Base-by-base conservation (phyloP, 2,113 vertebrate genomes). In the Zapornia atra region DNA sequence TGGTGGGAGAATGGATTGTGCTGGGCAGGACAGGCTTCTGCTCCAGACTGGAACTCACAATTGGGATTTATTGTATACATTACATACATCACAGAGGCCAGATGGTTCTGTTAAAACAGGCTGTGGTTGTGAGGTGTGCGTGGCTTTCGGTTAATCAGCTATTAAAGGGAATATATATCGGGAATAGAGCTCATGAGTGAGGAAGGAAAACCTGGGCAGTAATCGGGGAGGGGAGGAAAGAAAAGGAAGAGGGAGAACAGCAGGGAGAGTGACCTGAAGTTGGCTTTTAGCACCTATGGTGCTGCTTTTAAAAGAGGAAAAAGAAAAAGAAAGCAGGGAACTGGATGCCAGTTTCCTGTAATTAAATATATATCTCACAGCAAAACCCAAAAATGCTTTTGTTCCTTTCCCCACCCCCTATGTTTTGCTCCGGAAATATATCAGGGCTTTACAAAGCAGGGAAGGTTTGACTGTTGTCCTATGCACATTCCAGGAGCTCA, bases 131-230 rank as follows among this genome's bases (percentile, higher is more conserved):
- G 96, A 95, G 95, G 93, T 63, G 71, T 80, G 78, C 34, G 85
- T 95, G 53, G 72, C 28, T 15, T 22, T 25, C 40, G 68, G 95
- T 93, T 97, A 82, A 96, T 97, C 80, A 15, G 56, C 96, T 91
- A 34, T 90, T 92, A 92, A 96, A 90, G 95, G 81, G 90, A 92
- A 77, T 75, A 91, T 78, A 36, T 33, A 38, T 85, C 93, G 64
- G 90, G 86, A 7, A 64, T 81, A 44, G 75, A 78, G 53, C n/a
- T 87, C 82, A 4, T 64, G 79, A 44, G 86, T 82, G 60, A 28
- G 65, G 83, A 24, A 31, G 36, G n/a, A 72, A 75, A 92, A 44
- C 46, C 48, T 48, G 36, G 69, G 16, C 18, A 31, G 40, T 33
- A 65, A 24, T 6, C 38, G 61, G 46, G 68, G 70, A 38, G 70